phyloP scores from a whole-genome alignment of 2,797 vertebrate species.

The Clarias pachynema region DNA sequence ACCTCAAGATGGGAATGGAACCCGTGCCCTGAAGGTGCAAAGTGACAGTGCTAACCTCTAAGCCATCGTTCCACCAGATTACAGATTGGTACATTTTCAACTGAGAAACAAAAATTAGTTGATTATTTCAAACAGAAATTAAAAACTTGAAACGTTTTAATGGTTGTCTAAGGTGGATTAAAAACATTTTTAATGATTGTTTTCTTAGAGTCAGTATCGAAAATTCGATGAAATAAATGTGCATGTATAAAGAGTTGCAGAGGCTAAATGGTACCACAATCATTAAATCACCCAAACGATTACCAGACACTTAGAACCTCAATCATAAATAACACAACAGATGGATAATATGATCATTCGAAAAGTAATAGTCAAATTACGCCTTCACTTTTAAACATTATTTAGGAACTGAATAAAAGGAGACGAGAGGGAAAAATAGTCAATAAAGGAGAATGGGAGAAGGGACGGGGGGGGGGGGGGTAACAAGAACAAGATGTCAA shows the following conservation, averaged over 20 bases:
- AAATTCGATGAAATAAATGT: neutral
- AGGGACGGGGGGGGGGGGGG: too few relatives aligned
- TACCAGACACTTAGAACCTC: neutral
- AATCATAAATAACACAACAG: too few relatives aligned
- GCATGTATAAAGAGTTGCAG: neutral
- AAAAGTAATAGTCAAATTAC: neutral
- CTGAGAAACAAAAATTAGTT: neutral
- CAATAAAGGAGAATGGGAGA: neutral
- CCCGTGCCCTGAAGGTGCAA: too few relatives aligned
- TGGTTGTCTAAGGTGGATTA: neutral
- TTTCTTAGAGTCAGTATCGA: neutral
- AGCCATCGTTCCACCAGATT: too few relatives aligned
- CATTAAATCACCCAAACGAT: neutral
- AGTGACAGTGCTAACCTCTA: too few relatives aligned
- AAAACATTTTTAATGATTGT: neutral
- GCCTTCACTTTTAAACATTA: neutral
- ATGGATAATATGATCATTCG: neutral
- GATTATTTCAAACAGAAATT: neutral
- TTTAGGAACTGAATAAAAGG: neutral
- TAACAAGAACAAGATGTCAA: neutral
- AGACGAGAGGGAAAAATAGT: neutral
- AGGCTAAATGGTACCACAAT: neutral
- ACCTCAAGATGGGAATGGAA: too few relatives aligned
- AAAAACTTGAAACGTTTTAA: neutral
- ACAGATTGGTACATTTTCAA: neutral